Base-by-base conservation (phyloP, 2,113 vertebrate genomes). In the Psephotus haematonotus region DNA sequence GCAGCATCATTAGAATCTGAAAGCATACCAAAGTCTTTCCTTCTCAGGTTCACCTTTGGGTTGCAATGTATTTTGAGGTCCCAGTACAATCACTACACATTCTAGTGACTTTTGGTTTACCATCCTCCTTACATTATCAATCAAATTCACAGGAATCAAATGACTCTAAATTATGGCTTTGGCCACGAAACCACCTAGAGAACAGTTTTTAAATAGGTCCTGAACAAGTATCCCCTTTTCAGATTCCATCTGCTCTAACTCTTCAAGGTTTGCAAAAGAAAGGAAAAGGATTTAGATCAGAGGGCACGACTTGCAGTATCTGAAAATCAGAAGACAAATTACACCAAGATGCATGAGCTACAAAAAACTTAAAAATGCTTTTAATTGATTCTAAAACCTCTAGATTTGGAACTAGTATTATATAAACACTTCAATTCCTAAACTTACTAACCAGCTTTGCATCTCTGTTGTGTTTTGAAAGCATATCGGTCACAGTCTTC, bases 401-500 rank as follows among this genome's bases (percentile, higher is more conserved):
- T 2, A 25, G 31, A 31, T 44, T 23, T 76, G 46, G 55, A 83
- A 18, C 3, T 4, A 5, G 52, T 1, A 6, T 2, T 5, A 1
- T 5, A 17, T 0, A 7, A 83, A 46, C 5, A 10, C 29, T 33
- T 63, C 8, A 13, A 33, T 22, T 33, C 41, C 33, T 17, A 0
- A 0, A 31, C 16, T 46, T 25, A 96, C 98, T 97, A 65, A 99
- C 99, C 99, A 49, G 98, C 98, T 96, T 99, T 99, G 99, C 99
- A 99, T 64, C 97, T 98, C 96, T 99, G 99, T 78, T 99, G 99
- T 0, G 99, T 98, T 97, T 99, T 98, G 84, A 99, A 57, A 0
- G 99, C 98, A 0, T 99, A 99, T 13, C 78, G 97, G 96, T 99
- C 99, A 46, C 99, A 99, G 10, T 99, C 98, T 91, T 99, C 98